Evolutionary conservation across 1,140 invertebrate species (phyloP).

Genomic region (Agraylea sexmaculata): DNA sequence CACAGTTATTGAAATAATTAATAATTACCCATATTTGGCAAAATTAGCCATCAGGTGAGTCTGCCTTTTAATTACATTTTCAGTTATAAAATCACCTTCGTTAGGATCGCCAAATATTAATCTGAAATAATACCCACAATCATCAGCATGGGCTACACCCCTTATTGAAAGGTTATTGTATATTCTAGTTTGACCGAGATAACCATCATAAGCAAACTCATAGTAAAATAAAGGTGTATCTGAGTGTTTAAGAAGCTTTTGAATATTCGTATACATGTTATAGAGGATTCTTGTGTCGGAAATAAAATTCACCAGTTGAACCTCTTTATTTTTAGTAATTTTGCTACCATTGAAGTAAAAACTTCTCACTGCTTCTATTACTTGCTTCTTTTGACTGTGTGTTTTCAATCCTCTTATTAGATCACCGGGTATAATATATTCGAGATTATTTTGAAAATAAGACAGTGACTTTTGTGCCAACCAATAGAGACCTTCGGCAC

Average conservation of each 20-base stretch:
- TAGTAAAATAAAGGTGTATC: slow-evolving; percentile 18
- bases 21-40: slow-evolving; percentile 39
- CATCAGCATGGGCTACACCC: slow-evolving; percentile 30
- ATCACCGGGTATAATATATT: slow-evolving; percentile 5
- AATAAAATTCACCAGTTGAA: slow-evolving; percentile 2
- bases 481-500: slow-evolving; percentile 35
- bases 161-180: slow-evolving; percentile 26
- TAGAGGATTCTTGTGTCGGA: slow-evolving; percentile 4
- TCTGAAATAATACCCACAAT: slow-evolving; percentile 31
- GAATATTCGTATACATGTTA: slow-evolving; percentile 1
- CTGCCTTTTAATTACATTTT: slow-evolving; percentile 29
- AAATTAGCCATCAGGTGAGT: slow-evolving; percentile 40
- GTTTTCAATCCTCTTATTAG: neutral
- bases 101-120: slow-evolving; percentile 27
- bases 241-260: neutral
- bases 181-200: slow-evolving; percentile 26
- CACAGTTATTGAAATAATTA: too few species aligned
- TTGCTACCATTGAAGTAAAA: slow-evolving; percentile 6
- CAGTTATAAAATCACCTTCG: slow-evolving; percentile 25
- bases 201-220: slow-evolving; percentile 27
- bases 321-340: neutral
- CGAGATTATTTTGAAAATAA: slow-evolving; percentile 5
- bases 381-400: slow-evolving; percentile 12
- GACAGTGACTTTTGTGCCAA: slow-evolving; percentile 20
- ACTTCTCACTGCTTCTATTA: slow-evolving; percentile 3